Evolutionary conservation across 1,140 invertebrate genomes (phyloP), one percentile per base, ranked within the genome.

Genomic region (Drosophila willistoni): DNA sequence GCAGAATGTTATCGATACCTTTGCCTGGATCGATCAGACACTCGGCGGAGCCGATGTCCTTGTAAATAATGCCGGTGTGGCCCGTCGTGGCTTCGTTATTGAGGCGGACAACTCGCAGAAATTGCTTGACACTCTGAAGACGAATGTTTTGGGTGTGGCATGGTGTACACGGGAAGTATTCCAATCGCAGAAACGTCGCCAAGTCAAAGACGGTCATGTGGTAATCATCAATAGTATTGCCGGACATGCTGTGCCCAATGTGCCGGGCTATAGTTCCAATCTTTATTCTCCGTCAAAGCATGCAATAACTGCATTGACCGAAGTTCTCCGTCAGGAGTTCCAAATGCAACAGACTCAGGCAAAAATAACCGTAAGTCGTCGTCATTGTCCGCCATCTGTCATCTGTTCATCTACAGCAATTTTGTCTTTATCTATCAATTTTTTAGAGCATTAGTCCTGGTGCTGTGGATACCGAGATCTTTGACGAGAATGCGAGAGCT

Each of bases 11-110:
- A 77, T 94, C 10, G 90, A 92, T 5, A 93, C 95, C 34, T 97
- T 97, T 80, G 80, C 94, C 64, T 94, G 94, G 93, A 93, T 95
- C 25, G 93, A 94, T 22, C 86, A 93, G 6, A 93, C 93, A 0
- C 92, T 95, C 36, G 95, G 95, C 3, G 94, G 94, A 1, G 92
- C 96, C 3, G 94, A 96, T 82, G 92, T 97, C 1, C 92, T 96
- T 44, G 92, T 97, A 7, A 97, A 97, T 81, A 96, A 96, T 86
- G 96, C 96, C 1, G 96, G 95, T 1, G 84, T 95, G 1, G 77
- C 92, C 0, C 84, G 84, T 10, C 0, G 14, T 0, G 66, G 67
- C 0, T 12, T 19, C 0, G 55, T 91, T 29, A 44, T 55, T 0
- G 34, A 7, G 0, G 54, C 57, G 6, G 77, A 73, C 19, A 91